Base-by-base conservation (phyloP, 1,140 invertebrate genomes). In the Phymorhynchus buccinoides region DNA sequence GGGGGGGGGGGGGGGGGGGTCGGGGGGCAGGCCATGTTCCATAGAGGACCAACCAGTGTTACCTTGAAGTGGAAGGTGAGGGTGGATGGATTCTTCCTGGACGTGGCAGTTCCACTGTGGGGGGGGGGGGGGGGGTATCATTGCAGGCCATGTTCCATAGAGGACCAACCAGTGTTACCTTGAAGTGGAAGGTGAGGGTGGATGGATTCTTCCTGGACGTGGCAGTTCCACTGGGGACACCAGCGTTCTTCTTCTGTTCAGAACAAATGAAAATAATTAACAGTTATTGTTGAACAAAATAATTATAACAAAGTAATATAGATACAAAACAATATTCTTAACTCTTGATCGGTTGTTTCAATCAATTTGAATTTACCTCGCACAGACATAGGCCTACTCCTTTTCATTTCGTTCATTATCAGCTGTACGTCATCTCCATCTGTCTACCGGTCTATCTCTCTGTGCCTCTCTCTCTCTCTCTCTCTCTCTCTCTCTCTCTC, bases 131-230 rank as follows among this genome's bases (percentile, higher is more conserved):
- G n/a, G n/a, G n/a, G n/a, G n/a, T n/a, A n/a, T n/a, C n/a, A n/a
- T n/a, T n/a, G n/a, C n/a, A n/a, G n/a, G n/a, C n/a, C n/a, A n/a
- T n/a, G n/a, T n/a, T n/a, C n/a, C n/a, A n/a, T n/a, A n/a, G n/a
- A n/a, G n/a, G n/a, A n/a, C n/a, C n/a, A n/a, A n/a, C n/a, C n/a
- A n/a, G 22, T 52, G 44, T 84, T 71, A 91, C 91, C 89, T 86
- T 89, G 84, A 91, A 91, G 83, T 91, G 89, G 52, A 83, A 91
- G 30, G 89, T 89, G 84, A 91, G 88, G 35, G 91, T 91, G 27
- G 89, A 84, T 9, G 89, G 87, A 39, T 87, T 87, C 83, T 90
- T 91, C 68, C 83, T 83, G 35, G 79, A 56, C 0, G 52, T 56
- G 3, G 56, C 52, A 1, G 42, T 83, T 56, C 37, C 48, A 18